Conservation (phyloP, 2,888 invertebrate species). For the Pammene fasciana region DNA sequence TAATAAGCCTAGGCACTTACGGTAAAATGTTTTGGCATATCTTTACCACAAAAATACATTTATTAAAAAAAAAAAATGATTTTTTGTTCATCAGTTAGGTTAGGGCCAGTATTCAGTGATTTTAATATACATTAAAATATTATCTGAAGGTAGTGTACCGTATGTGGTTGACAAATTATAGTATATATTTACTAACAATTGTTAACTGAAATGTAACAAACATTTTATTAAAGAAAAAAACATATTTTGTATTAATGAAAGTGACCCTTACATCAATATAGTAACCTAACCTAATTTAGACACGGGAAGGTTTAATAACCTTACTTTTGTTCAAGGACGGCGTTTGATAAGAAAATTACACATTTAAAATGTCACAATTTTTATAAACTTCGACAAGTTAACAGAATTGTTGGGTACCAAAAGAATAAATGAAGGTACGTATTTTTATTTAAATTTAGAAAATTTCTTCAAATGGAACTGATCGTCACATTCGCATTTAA, state of each 20-base stretch:
- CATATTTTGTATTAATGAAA: too few species aligned
- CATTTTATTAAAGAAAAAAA: too few species aligned
- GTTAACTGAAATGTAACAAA: not conserved
- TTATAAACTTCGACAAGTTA: too few species aligned
- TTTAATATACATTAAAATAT: not conserved
- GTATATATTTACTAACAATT: not conserved
- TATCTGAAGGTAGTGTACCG: not conserved
- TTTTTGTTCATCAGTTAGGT: too few species aligned
- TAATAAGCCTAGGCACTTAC: conserved; percentile 75
- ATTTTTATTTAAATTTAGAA: too few species aligned
- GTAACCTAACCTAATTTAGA: conserved; percentile 61
- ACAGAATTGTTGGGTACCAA: too few species aligned
- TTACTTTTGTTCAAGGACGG: conserved; percentile 40
- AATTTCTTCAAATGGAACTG: too few species aligned
- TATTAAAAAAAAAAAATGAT: not conserved
- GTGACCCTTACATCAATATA: conserved; percentile 19
- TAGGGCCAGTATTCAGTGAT: too few species aligned
- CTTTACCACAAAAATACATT: conserved; percentile 29
- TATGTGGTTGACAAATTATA: too few species aligned
- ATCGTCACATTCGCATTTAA: too few species aligned
- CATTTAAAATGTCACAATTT: too few species aligned
- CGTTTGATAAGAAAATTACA: conserved; percentile 33
- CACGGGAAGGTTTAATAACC: conserved; percentile 49
- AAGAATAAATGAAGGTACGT: too few species aligned
- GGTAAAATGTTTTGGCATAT: conserved; percentile 70